These are phyloP conservation scores for Paradoxurus hermaphroditus DNA, from an alignment of 2,113 vertebrate species.

Conservation along the genomic window DNA sequence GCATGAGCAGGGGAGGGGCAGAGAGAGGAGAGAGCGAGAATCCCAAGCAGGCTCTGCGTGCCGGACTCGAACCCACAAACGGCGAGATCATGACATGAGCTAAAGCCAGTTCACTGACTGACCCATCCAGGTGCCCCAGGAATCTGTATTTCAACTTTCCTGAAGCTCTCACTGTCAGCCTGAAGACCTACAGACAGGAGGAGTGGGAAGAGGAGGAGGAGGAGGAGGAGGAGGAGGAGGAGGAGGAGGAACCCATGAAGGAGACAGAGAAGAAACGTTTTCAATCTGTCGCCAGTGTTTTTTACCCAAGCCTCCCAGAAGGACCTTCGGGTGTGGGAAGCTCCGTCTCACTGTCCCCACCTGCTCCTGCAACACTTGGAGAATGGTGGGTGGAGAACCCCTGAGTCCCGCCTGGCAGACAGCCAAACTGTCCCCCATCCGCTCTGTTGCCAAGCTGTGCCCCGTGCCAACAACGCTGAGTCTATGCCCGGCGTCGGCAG, in stretches of 20 bases:
- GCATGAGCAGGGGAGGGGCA: too few species aligned
- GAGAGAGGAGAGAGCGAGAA: too few species aligned
- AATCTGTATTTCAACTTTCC: neutral
- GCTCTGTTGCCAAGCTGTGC: neutral
- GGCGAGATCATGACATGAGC: too few species aligned
- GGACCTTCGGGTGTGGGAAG: neutral
- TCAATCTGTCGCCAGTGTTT: neutral
- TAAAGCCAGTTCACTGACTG: too few species aligned
- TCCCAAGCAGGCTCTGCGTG: too few species aligned
- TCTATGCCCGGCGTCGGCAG: neutral
- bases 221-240: neutral
- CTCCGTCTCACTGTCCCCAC: fast-evolving
- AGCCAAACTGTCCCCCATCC: too few species aligned
- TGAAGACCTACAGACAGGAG: neutral
- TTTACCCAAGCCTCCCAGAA: neutral
- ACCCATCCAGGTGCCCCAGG: too few species aligned
- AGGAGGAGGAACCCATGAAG: neutral
- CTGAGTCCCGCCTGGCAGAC: neutral
- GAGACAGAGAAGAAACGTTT: neutral
- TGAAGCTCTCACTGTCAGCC: neutral
- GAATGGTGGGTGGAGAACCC: fast-evolving
- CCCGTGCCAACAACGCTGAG: neutral
- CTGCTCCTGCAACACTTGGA: fast-evolving
- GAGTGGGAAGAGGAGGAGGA: neutral
- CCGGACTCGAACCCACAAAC: too few species aligned